Evolutionary conservation across 2,113 vertebrate species (phyloP).

Genomic region (Vombatus ursinus): DNA sequence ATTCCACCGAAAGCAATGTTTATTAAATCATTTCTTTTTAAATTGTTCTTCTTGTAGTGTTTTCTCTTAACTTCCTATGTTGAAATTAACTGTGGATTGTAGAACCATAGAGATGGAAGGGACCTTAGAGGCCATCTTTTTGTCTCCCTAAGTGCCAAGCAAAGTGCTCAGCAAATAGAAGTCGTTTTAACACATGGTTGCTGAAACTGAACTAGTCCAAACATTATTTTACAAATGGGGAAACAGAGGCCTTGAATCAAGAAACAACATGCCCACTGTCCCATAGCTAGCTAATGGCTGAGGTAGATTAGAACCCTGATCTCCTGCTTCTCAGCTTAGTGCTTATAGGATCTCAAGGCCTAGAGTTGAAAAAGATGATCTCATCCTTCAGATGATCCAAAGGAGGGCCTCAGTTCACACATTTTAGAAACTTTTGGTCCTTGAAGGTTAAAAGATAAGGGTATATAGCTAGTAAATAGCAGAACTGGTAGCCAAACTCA

Average conservation of each 20-base stretch:
- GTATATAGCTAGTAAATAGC: background rate
- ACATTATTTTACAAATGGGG: slow-evolving; percentile 4
- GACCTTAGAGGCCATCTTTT: background rate
- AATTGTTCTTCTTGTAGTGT: background rate
- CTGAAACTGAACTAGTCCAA: background rate
- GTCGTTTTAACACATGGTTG: background rate
- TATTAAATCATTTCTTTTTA: background rate
- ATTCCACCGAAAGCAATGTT: background rate
- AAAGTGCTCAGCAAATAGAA: background rate
- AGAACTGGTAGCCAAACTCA: slow-evolving; percentile 25
- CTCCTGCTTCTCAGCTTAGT: background rate
- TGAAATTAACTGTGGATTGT: background rate
- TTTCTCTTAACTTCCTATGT: background rate
- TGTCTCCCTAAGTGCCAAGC: background rate
- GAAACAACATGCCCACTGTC: background rate
- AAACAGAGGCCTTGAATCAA: background rate
- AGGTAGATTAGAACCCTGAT: background rate
- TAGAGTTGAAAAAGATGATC: background rate
- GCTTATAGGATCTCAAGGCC: background rate
- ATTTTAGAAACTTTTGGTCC: background rate
- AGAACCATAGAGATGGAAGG: background rate
- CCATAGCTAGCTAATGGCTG: background rate
- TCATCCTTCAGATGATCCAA: background rate
- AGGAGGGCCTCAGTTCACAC: background rate
- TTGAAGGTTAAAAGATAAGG: background rate